These are phyloP conservation scores for Dendrocincla fuliginosa DNA, from an alignment of 2,797 vertebrate species.

Conservation along the genomic window DNA sequence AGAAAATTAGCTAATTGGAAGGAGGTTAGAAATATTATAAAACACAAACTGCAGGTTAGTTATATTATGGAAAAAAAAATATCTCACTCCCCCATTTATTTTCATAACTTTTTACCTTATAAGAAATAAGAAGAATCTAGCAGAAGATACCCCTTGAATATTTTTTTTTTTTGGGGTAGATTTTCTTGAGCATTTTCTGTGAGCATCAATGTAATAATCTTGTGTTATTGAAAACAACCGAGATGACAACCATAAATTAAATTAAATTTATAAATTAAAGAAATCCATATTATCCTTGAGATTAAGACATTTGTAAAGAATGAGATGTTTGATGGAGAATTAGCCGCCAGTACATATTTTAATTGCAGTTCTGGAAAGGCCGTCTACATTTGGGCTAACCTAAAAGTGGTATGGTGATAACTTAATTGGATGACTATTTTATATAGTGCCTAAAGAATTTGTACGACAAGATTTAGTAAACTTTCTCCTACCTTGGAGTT, in stretches of 20 bases:
- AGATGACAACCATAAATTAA: not conserved
- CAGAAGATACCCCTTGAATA: not conserved
- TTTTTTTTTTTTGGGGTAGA: not conserved
- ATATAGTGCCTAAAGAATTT: not conserved
- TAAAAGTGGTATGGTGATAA: not conserved
- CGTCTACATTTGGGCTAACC: not conserved
- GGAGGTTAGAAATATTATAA: not conserved
- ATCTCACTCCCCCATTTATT: rapidly evolving
- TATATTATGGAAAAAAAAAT: not conserved
- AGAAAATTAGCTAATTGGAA: not conserved
- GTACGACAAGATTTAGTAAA: not conserved
- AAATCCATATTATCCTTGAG: not conserved
- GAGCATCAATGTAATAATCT: not conserved
- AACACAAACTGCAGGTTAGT: rapidly evolving
- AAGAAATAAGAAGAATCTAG: not conserved
- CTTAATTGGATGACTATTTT: not conserved
- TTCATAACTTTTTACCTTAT: not conserved
- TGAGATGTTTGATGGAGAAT: not conserved
- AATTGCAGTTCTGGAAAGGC: not conserved
- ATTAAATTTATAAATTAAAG: not conserved
- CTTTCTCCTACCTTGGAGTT: not conserved
- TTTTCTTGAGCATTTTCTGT: not conserved
- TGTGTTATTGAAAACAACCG: not conserved
- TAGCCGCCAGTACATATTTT: not conserved
- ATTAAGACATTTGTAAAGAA: not conserved